A percentile compares a stretch with the other conserved stretches of the same genome.
phyloP scores from a whole-genome alignment of 2,113 vertebrate species.

The Odocoileus hemionus region DNA sequence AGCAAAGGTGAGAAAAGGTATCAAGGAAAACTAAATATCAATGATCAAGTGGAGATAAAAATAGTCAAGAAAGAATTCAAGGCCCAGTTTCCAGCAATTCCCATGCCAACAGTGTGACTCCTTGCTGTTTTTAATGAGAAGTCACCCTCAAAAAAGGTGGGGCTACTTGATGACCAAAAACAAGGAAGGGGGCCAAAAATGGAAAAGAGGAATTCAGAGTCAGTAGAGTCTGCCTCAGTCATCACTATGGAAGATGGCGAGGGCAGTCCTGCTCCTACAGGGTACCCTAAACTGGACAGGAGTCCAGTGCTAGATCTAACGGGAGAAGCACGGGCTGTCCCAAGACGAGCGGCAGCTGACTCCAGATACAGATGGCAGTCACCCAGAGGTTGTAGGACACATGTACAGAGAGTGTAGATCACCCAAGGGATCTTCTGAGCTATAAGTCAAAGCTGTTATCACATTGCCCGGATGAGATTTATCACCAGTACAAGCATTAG shows the following conservation, averaged over 20 bases:
- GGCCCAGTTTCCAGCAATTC: neutral
- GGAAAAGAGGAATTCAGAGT: neutral
- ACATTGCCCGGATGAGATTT: neutral
- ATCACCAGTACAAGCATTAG: neutral
- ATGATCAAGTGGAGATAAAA: neutral
- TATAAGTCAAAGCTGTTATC: neutral
- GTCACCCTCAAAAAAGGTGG: neutral
- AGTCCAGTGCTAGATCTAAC: neutral
- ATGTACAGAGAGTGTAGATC: neutral
- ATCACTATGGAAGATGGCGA: neutral
- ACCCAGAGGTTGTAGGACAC: neutral
- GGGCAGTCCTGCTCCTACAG: neutral
- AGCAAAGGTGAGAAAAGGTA: neutral
- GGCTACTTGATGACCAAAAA: neutral
- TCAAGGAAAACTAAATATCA: neutral
- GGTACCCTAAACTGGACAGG: neutral
- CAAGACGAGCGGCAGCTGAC: neutral
- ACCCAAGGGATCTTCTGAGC: neutral
- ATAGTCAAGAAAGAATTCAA: neutral
- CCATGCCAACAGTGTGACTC: neutral
- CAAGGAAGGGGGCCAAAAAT: neutral
- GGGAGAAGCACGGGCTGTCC: neutral
- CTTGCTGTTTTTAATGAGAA: neutral
- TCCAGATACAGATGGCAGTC: neutral
- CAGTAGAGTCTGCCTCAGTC: neutral